These are phyloP conservation scores for Charina bottae DNA, from an alignment of 2,113 vertebrate species.

Conservation along the genomic window DNA sequence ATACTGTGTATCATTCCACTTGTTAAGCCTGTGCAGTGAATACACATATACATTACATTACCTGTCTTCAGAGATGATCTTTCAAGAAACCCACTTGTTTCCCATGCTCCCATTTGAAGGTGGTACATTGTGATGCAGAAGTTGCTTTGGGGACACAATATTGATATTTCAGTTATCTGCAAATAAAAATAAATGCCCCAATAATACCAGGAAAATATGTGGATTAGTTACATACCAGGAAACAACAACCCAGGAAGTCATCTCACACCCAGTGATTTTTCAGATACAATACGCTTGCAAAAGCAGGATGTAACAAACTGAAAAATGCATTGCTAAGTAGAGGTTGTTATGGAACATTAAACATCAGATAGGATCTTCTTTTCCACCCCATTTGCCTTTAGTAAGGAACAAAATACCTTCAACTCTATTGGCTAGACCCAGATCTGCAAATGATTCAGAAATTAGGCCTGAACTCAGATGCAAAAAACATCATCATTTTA, in stretches of 20 bases:
- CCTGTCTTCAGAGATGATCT: not conserved
- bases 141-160: not conserved
- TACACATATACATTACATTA: not conserved
- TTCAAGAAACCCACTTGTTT: not conserved
- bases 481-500: not conserved
- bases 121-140: not conserved
- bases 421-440: not conserved
- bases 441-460: not conserved
- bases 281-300: not conserved
- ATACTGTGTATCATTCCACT: not conserved
- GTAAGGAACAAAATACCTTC: not conserved
- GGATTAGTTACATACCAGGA: not conserved
- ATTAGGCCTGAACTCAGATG: not conserved
- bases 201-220: not conserved
- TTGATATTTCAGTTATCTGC: not conserved
- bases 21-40: not conserved
- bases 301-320: not conserved
- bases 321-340: not conserved
- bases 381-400: not conserved
- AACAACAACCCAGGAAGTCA: not conserved
- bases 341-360: not conserved
- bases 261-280: not conserved
- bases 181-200: not conserved
- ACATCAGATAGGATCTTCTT: not conserved
- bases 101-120: not conserved